phyloP scores from a whole-genome alignment of 2,797 vertebrate genomes.

The Spinus pinus region DNA sequence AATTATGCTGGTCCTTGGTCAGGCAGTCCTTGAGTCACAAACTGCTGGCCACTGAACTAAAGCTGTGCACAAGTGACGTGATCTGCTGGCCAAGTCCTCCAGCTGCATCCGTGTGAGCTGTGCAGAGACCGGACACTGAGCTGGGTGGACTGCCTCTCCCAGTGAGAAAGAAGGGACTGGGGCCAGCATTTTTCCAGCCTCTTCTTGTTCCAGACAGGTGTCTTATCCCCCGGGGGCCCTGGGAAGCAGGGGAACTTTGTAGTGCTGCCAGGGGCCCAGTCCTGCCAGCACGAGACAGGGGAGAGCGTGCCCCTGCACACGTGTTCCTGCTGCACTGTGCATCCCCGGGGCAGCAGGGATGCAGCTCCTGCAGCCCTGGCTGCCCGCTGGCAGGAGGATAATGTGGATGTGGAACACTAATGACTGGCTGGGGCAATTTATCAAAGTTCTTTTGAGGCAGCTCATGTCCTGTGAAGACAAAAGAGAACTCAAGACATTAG shows the following conservation, averaged over 20 bases:
- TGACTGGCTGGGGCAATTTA: background rate
- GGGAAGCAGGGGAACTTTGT: background rate
- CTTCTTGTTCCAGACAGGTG: background rate
- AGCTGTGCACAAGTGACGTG: background rate
- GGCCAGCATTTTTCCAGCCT: background rate
- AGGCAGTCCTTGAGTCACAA: background rate
- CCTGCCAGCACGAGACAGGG: background rate
- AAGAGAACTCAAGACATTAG: background rate
- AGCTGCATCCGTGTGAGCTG: rapidly evolving
- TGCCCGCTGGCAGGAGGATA: background rate
- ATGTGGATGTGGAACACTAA: background rate
- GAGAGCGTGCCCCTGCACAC: background rate
- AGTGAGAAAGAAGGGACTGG: background rate
- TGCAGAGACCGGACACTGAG: background rate
- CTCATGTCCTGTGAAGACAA: background rate
- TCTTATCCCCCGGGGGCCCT: background rate
- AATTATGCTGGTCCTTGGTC: background rate
- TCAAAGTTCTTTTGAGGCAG: background rate
- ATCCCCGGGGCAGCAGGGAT: background rate
- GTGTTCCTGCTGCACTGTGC: rapidly evolving
- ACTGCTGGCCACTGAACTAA: background rate
- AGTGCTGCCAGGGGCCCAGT: background rate
- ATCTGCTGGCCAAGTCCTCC: background rate
- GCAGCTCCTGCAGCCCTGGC: rapidly evolving
- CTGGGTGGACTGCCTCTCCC: background rate